phyloP scores from a whole-genome alignment of 2,888 invertebrate species.

The Congeria kusceri region DNA sequence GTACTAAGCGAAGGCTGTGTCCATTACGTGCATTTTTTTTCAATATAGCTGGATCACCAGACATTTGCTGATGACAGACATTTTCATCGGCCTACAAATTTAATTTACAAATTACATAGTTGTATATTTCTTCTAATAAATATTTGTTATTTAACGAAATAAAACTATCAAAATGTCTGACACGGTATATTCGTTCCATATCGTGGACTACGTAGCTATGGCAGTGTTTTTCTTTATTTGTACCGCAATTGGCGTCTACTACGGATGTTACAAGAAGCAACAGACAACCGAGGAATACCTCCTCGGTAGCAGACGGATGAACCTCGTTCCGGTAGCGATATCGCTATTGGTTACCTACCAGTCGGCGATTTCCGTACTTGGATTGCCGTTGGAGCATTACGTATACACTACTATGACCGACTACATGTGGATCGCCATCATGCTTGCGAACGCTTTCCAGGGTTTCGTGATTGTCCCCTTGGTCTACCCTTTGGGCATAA shows the following conservation, averaged over 20 bases:
- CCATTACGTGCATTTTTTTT: too few species aligned
- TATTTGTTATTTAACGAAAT: too few species aligned
- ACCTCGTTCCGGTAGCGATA: constrained; percentile 70
- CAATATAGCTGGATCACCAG: too few species aligned
- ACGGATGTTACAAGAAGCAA: constrained; percentile 55
- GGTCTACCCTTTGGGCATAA: constrained; percentile 68
- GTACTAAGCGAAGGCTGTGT: too few species aligned
- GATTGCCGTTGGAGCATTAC: constrained; percentile 69
- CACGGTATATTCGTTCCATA: constrained; percentile 23
- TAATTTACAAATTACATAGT: too few species aligned
- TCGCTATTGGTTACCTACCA: constrained; percentile 75
- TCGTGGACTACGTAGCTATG: constrained; percentile 56
- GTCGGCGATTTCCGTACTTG: constrained; percentile 73
- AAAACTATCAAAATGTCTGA: too few species aligned
- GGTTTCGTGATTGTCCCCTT: constrained; percentile 64
- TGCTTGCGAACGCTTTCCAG: constrained; percentile 52
- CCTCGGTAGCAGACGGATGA: constrained; percentile 68
- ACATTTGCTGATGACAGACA: too few species aligned
- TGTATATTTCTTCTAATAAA: too few species aligned
- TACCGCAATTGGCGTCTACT: constrained; percentile 62
- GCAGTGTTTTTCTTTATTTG: constrained; percentile 50
- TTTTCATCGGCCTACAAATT: too few species aligned
- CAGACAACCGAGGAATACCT: constrained; percentile 69
- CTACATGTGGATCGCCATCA: constrained; percentile 51
- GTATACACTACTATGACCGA: constrained; percentile 64